Evolutionary conservation across 2,113 vertebrate species (phyloP), one percentile per base, ranked within the genome.

Genomic region (Nansenia antarctica): DNA sequence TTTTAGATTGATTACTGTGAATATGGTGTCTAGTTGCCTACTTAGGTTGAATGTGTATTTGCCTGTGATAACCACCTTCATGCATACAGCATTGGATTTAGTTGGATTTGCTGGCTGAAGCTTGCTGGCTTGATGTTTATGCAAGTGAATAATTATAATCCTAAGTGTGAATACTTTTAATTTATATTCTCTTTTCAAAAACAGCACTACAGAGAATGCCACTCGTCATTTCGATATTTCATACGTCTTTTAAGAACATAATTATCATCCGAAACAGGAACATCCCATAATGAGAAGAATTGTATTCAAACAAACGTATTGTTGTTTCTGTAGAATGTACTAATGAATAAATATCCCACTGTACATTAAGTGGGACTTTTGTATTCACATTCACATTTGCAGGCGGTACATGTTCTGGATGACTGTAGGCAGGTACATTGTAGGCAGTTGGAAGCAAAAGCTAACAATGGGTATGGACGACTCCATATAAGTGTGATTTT

Each of bases 111-210:
- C 74, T 37, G 73, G 76, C 62, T 73, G 11, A 70, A 42, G n/a
- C n/a, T n/a, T n/a, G n/a, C n/a, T n/a, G n/a, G n/a, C n/a, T 66
- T 7, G 1, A 58, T 63, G 67, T 34, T 47, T 47, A 73, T 80
- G 65, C 52, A 67, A 32, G 24, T 74, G 79, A 68, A 78, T 85
- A 73, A 79, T 82, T 79, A 74, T 71, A 65, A 72, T 76, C 79
- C 67, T 49, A 0, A 24, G 70, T 77, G 62, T 81, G 74, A 57
- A 24, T 5, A 78, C 78, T 86, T 83, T 74, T 77, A 77, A 86
- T 81, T 82, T 74, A n/a, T 15, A 67, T 80, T 78, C 65, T 2
- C 20, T 73, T 82, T 75, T 72, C 47, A 58, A 52, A 59, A 81
- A 77, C 57, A 39, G 68, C n/a, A 2, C n/a, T 47, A 18, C 52